Evolutionary conservation across 2,113 vertebrate species (phyloP), one percentile per base, ranked within the genome.

Genomic region (Mastomys natalensis): DNA sequence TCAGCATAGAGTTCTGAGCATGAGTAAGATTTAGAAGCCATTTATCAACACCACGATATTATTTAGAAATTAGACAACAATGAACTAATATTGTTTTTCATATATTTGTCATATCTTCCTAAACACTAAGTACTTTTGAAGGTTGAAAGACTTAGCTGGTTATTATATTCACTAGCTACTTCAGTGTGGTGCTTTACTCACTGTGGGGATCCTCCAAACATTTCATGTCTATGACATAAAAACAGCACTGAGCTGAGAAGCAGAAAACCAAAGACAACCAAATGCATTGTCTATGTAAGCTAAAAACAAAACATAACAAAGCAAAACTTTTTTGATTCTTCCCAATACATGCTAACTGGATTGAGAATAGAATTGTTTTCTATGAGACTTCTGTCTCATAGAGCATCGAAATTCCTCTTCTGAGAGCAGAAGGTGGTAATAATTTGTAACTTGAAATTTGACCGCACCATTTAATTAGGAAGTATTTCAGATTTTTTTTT

Each of bases 361-460:
- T 66, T 74, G 87, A 94, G 45, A 82, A 93, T 84, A 90, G 45
- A 93, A 73, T 81, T 87, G 74, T 34, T 72, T 70, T n/a, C n/a
- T n/a, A n/a, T n/a, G n/a, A n/a, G 48, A 21, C 6, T 73, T 93
- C 40, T n/a, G 62, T 87, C 22, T 86, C 37, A 19, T 45, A 26
- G n/a, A 93, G 19, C 66, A 78, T 48, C 40, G 5, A 55, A 94
- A 91, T 6, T 68, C 12, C 53, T 96, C 58, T 40, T 13, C 31
- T 74, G 80, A 81, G 89, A 92, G 60, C 53, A 82, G 60, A 95
- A 58, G 85, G 73, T 82, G 40, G 37, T 16, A 82, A 85, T 70
- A 55, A 37, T 88, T 92, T 82, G 85, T 19, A 92, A 90, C 19
- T 45, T 95, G 72, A 53, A 95, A 90, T 96, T 88, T 66, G 76